These are phyloP conservation scores for Arizona elegans DNA, from an alignment of 2,113 vertebrate genomes.

Conservation along the genomic window DNA sequence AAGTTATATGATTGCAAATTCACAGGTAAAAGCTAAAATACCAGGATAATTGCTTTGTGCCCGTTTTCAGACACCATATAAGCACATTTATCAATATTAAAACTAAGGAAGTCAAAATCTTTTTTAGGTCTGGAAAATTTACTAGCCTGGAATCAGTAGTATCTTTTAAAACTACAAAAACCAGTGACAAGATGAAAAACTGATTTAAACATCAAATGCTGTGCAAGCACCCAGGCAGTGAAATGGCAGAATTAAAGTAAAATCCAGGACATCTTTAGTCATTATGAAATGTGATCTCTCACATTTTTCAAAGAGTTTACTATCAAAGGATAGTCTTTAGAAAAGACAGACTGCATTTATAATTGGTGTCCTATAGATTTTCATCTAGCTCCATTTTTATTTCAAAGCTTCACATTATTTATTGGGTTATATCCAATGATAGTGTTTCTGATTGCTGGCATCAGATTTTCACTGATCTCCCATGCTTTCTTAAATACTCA, in stretches of 20 bases:
- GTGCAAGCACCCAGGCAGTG: neutral
- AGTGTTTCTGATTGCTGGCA: neutral
- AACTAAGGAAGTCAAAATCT: neutral
- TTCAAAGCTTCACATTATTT: neutral
- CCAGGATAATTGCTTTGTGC: neutral
- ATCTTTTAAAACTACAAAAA: neutral
- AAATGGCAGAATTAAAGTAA: neutral
- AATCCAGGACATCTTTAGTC: neutral
- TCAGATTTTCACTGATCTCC: neutral
- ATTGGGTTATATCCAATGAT: neutral
- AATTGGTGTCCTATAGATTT: neutral
- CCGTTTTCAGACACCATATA: neutral
- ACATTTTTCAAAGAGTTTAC: neutral
- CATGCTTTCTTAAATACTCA: neutral
- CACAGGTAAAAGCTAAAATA: neutral
- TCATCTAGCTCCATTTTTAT: neutral
- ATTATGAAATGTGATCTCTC: neutral
- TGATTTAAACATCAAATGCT: neutral
- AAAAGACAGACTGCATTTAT: neutral
- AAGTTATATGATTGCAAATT: neutral
- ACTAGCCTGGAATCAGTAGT: neutral
- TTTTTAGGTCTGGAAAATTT: neutral
- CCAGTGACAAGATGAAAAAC: neutral
- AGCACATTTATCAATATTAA: neutral
- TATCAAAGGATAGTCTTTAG: neutral